phyloP scores from a whole-genome alignment of 2,797 vertebrate species.

The Pipistrellus pipistrellus region DNA sequence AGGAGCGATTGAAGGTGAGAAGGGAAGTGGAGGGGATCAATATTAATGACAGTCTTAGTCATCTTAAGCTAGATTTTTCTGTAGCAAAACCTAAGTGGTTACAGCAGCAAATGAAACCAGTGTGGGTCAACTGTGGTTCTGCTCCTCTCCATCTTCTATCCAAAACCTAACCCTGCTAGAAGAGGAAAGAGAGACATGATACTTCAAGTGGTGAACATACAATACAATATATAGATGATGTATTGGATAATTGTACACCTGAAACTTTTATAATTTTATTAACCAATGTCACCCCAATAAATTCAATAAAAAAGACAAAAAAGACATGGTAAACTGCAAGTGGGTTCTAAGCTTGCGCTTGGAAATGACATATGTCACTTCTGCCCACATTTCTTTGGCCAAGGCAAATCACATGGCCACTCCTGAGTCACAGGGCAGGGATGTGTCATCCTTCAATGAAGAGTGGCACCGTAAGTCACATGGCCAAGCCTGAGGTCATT shows the following conservation, averaged over 20 bases:
- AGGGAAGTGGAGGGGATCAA: not conserved
- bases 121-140: not conserved
- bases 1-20: not conserved
- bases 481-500: constrained; percentile 3
- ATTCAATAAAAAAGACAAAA: not conserved
- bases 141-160: not conserved
- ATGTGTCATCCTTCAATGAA: not conserved
- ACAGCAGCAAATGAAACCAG: not conserved
- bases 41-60: not conserved
- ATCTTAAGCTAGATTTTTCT: not conserved
- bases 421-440: not conserved
- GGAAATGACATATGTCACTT: not conserved
- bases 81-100: not conserved
- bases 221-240: not conserved
- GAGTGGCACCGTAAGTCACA: not conserved
- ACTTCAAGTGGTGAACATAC: not conserved
- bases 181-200: not conserved
- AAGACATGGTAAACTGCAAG: not conserved
- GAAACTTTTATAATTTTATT: not conserved
- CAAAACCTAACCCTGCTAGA: not conserved
- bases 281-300: not conserved
- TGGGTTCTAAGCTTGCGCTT: not conserved
- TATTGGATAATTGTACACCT: not conserved
- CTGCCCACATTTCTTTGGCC: not conserved
- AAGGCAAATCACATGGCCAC: not conserved